A percentile compares a stretch with the other conserved stretches of the same genome.
Conservation (phyloP, 35 echinoderm and acorn worm species). For the Ptychodera flava region DNA sequence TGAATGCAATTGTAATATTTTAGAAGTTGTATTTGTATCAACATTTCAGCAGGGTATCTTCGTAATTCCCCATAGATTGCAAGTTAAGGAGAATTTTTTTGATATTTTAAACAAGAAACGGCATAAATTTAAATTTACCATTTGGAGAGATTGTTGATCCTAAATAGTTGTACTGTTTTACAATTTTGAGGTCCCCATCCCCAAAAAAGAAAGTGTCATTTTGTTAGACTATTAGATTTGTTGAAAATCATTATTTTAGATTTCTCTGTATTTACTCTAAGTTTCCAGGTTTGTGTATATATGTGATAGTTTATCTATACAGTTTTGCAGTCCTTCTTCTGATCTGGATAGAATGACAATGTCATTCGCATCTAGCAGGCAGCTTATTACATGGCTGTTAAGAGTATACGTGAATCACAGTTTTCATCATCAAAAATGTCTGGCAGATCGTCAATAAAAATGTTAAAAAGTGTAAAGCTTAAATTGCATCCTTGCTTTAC, state of each 20-base stretch:
- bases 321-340: neutral
- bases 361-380: neutral
- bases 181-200: neutral
- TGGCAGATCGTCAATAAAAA: neutral
- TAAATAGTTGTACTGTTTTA: neutral
- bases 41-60: too few species aligned
- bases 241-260: neutral
- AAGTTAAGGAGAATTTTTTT: too few species aligned
- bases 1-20: too few species aligned
- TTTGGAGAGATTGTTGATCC: neutral
- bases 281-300: neutral
- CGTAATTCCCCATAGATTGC: too few species aligned
- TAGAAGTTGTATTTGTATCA: too few species aligned
- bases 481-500: neutral
- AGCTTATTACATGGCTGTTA: neutral
- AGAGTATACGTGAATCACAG: neutral
- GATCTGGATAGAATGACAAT: neutral
- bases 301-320: neutral
- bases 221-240: neutral
- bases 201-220: neutral
- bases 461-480: neutral
- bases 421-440: neutral
- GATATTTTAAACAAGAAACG: too few species aligned
- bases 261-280: neutral
- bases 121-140: neutral